Evolutionary conservation across 1,140 invertebrate species (phyloP), one percentile per base, ranked within the genome.

Genomic region (Brachionus rubens): DNA sequence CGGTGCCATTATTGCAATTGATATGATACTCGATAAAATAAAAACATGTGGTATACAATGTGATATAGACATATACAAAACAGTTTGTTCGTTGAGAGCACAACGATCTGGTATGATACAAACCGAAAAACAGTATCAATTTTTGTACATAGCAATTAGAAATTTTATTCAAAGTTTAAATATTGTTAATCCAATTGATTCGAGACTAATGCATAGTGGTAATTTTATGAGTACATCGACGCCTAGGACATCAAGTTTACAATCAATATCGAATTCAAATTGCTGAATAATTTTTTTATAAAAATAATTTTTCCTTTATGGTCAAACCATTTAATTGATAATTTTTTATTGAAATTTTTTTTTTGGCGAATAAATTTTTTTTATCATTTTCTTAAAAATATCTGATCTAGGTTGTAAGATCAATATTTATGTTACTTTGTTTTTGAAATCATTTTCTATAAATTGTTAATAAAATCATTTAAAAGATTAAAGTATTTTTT

Each of bases 11-110:
- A 76, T 56, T 21, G 26, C 47, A 7, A 77, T 70, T 76, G 75
- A 76, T 52, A 76, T 48, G 36, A 56, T 76, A 26, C 16, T 87
- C 89, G 79, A 30, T 83, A 83, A 77, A 43, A 79, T 72, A 79
- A 77, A 79, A 59, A 48, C 52, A 33, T 46, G 54, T 46, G 72
- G 48, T 4, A 62, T 59, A 36, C 72, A 76, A 56, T 59, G 52
- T 77, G 78, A 76, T 46, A 52, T 50, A 52, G 59, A 78, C 19
- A 79, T 68, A 54, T 77, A 65, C 7, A 59, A 68, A n/a, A 76
- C 24, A 70, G 36, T 76, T 62, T 59, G 78, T 28, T 46, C 76
- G 76, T 52, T 77, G 28, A 54, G 52, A 24, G 40, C 43, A 59
- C 46, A 77, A 77, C 26, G 72, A 59, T 54, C 48, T 41, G 72